Conservation (phyloP, 2,113 vertebrate genomes). For the Apaloderma vittatum region DNA sequence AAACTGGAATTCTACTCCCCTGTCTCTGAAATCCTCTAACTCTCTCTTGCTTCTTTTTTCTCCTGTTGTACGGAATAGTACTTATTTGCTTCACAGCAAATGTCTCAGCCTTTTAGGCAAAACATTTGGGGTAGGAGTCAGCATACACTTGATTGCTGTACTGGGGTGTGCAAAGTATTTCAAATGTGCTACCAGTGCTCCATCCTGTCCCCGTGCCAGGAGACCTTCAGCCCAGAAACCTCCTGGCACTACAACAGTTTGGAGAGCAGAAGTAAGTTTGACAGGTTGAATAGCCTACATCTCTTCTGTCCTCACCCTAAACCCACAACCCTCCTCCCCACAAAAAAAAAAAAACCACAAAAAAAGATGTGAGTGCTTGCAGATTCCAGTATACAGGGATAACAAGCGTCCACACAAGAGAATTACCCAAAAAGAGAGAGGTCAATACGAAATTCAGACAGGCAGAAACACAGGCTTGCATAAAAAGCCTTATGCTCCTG, state of each 20-base stretch:
- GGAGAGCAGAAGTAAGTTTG: background rate
- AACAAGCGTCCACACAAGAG: background rate
- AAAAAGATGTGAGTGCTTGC: background rate
- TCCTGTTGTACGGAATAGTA: background rate
- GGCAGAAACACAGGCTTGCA: background rate
- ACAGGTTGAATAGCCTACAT: background rate
- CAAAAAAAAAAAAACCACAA: background rate
- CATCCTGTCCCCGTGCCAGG: background rate
- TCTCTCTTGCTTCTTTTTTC: background rate
- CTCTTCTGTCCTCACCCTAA: background rate
- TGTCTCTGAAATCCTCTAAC: background rate
- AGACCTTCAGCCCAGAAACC: background rate
- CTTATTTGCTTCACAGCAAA: background rate
- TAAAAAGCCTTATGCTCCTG: background rate
- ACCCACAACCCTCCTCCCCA: too few species aligned
- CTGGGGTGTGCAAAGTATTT: background rate
- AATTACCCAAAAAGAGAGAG: background rate
- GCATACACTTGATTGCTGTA: background rate
- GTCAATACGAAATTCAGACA: background rate
- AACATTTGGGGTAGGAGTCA: background rate
- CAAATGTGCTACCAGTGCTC: background rate
- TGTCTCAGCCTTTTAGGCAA: background rate
- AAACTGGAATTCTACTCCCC: background rate
- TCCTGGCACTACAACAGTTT: background rate
- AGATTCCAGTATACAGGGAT: background rate